Conservation (phyloP, 2,113 vertebrate species). For the Cochlearius cochlearius region DNA sequence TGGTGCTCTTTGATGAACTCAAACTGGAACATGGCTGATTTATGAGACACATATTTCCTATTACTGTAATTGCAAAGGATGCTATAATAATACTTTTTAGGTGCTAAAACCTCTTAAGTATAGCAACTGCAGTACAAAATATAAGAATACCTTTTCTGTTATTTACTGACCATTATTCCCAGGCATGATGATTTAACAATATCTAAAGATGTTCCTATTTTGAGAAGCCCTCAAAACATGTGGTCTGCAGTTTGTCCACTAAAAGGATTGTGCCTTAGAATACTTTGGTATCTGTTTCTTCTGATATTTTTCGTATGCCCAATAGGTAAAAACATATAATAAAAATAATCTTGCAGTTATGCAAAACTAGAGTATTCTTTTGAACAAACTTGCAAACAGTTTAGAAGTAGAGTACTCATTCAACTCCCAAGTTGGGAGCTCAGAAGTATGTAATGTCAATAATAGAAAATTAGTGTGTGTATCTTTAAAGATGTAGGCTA, state of each 20-base stretch:
- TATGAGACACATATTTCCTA: not conserved
- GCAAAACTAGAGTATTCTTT: not conserved
- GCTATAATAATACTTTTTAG: not conserved
- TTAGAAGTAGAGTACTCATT: not conserved
- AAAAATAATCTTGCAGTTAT: conserved; percentile 27
- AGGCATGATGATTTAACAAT: conserved; percentile 18
- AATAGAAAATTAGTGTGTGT: conserved; percentile 25
- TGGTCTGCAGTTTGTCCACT: not conserved
- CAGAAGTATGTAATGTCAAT: conserved; percentile 1
- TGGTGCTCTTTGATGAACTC: not conserved
- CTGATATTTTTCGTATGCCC: not conserved
- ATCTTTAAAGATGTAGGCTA: conserved; percentile 38
- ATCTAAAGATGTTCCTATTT: conserved; percentile 21
- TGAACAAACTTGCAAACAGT: not conserved
- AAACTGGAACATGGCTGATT: not conserved
- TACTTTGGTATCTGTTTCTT: conserved; percentile 4
- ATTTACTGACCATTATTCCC: not conserved
- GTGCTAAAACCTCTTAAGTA: not conserved
- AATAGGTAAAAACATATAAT: not conserved
- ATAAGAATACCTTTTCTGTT: not conserved
- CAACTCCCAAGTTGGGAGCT: conserved; percentile 34
- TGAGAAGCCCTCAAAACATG: conserved; percentile 25
- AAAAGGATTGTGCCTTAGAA: not conserved
- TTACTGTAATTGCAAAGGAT: not conserved
- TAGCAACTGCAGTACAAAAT: conserved; percentile 7